These are phyloP conservation scores for Heterodera carotae DNA, from an alignment of 1,140 invertebrate genomes.

Conservation along the genomic window DNA sequence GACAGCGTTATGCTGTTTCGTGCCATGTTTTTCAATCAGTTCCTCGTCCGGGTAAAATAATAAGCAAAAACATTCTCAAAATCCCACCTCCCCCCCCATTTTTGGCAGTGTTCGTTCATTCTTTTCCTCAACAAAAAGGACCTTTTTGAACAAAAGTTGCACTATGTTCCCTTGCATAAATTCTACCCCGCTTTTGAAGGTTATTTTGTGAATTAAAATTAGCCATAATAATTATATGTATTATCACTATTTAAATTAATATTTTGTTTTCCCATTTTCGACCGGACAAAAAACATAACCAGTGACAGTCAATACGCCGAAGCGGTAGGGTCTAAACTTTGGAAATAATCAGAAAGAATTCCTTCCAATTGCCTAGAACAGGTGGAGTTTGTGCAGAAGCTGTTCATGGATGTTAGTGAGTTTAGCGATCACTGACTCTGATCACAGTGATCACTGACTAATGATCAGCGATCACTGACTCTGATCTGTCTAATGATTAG, in stretches of 20 bases:
- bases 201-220: constrained; percentile 2
- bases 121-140: constrained; percentile 55
- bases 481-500: too few species aligned
- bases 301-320: constrained; percentile 16
- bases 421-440: not conserved
- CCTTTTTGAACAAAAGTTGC: constrained; percentile 48
- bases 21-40: constrained; percentile 47
- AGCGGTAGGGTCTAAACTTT: not conserved
- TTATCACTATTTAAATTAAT: constrained; percentile 25
- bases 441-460: not conserved
- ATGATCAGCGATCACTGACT: not conserved
- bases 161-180: constrained; percentile 40
- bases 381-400: constrained; percentile 35
- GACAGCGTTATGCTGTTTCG: constrained; percentile 48
- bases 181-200: constrained; percentile 50
- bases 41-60: constrained; percentile 27
- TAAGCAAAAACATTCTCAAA: not conserved
- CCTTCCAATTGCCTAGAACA: not conserved
- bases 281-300: constrained; percentile 38
- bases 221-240: too few species aligned
- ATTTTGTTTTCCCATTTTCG: constrained; percentile 21
- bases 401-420: constrained; percentile 32
- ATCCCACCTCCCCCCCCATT: not conserved
- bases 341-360: not conserved
- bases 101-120: constrained; percentile 43